Base-by-base conservation (phyloP, 2,888 invertebrate genomes). In the Dioctria linearis region DNA sequence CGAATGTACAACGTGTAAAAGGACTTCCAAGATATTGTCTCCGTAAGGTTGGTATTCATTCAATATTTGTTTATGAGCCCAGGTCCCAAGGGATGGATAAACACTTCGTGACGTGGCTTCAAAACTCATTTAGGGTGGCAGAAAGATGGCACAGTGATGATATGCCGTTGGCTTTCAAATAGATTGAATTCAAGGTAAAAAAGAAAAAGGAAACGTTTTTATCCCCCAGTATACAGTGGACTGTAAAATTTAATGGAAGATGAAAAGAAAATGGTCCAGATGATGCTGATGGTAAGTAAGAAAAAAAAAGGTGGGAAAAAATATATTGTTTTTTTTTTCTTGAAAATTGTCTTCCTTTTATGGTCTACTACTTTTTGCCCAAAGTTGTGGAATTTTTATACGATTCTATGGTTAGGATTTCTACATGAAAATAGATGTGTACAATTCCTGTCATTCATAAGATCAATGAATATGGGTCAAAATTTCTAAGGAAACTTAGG, bases 41-140 rank as follows among this genome's bases (percentile, higher is more conserved):
- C 65, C 39, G 65, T 40, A 9, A 4, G 25, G 25, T 25, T 25
- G 37, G 11, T 39, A 66, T 63, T 61, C 80, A 69, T 71, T 57
- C 79, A 81, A 81, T 79, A 81, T 81, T 81, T 81, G 81, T 79
- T 81, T 81, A 81, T 81, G 81, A 79, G 65, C 8, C 39, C n/a
- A 8, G 11, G 37, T 37, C 11, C 37, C 79, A 54, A 75, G 69
- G 81, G 67, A 65, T 73, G 81, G 66, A 81, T 81, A 81, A 81
- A 79, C 79, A 81, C 79, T 73, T 67, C 63, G 78, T 79, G 78
- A 42, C 57, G 73, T 43, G 65, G 79, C 73, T 79, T 63, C 73
- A 81, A 67, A 49, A 81, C 71, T 81, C 79, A 81, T 79, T 81
- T 81, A 54, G 39, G 65, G 65, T 5, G 13, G 39, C 5, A 4